Evolutionary conservation across 2,888 invertebrate genomes (phyloP), one percentile per base, ranked within the genome.

Genomic region (Cantharis rustica): DNA sequence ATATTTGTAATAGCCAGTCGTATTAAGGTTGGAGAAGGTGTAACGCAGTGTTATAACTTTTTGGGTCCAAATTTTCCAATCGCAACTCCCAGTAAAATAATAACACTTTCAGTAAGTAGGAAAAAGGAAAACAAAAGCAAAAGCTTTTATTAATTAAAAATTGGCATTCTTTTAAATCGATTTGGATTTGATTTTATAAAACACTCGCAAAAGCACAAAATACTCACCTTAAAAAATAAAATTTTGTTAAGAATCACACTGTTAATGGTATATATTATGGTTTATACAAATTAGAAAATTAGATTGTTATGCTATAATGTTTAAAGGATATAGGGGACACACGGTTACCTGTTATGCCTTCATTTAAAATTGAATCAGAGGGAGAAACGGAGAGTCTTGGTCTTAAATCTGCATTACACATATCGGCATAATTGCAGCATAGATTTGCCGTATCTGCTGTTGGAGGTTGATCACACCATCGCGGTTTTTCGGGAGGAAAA

Each of bases 401-500:
- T 73, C 69, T 79, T 77, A 82, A 72, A 82, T 85, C 84, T 82
- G 85, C 85, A 88, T 92, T 93, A 90, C 93, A 93, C 88, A 89
- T 89, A 87, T 92, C 90, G 86, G 86, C 88, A 85, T 89, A 86
- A 84, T 89, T 87, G 89, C 92, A 93, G 88, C 91, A 90, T 78
- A 81, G 75, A 73, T 82, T 80, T 84, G 85, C 87, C 80, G 78
- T 70, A 76, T 78, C 76, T 75, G 85, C 82, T 81, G 87, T 86
- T 80, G 87, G 86, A 82, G 85, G 86, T 81, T 83, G 84, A 80
- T 84, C 86, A 87, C 92, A 92, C 87, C 85, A 87, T 81, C 85
- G 85, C 69, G 92, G 90, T 82, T 89, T 87, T 87, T 92, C 93
- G 83, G 92, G 92, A 82, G 93, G 93, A 85, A 92, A 91, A 90